phyloP scores from a whole-genome alignment of 2,113 vertebrate genomes.

The Clarias gariepinus region DNA sequence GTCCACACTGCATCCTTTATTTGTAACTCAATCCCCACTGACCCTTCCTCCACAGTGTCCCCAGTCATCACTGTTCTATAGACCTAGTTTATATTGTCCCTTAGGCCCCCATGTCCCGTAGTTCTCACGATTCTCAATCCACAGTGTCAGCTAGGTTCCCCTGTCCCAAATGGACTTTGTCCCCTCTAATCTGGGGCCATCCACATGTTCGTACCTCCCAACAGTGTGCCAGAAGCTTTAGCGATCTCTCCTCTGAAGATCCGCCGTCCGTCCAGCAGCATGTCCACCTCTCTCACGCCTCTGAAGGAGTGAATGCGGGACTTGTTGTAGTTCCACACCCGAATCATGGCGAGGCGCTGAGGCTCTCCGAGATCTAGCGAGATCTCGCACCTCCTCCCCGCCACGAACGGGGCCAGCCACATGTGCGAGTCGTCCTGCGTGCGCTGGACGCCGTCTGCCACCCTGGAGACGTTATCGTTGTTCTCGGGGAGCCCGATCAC shows the following conservation, averaged over 20 bases:
- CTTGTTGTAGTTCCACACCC: slow-evolving; percentile 99
- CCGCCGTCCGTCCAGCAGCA: slow-evolving; percentile 81
- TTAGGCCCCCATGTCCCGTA: too few relatives aligned
- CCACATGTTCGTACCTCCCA: slow-evolving; percentile 77
- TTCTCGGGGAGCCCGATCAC: slow-evolving; percentile 91
- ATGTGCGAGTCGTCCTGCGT: slow-evolving; percentile 98
- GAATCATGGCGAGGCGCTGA: slow-evolving; percentile 89
- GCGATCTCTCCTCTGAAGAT: slow-evolving; percentile 96
- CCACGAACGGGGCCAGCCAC: slow-evolving; percentile 93
- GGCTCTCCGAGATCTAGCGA: slow-evolving; percentile 79
- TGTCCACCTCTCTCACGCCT: slow-evolving; percentile 86
- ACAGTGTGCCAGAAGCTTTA: slow-evolving; percentile 90
- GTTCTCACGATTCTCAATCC: background rate
- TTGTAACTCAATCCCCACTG: background rate
- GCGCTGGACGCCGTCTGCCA: slow-evolving; percentile 86
- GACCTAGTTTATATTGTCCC: background rate
- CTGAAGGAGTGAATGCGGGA: slow-evolving; percentile 96
- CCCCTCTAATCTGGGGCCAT: background rate
- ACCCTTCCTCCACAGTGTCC: too few relatives aligned
- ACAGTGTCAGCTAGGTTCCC: too few relatives aligned
- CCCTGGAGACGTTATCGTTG: slow-evolving; percentile 82
- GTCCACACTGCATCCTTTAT: background rate
- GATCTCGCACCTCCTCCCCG: slow-evolving; percentile 80
- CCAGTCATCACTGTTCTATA: background rate
- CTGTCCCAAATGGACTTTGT: background rate